Conservation (phyloP, 2,113 vertebrate species). For the Jacana jacana region DNA sequence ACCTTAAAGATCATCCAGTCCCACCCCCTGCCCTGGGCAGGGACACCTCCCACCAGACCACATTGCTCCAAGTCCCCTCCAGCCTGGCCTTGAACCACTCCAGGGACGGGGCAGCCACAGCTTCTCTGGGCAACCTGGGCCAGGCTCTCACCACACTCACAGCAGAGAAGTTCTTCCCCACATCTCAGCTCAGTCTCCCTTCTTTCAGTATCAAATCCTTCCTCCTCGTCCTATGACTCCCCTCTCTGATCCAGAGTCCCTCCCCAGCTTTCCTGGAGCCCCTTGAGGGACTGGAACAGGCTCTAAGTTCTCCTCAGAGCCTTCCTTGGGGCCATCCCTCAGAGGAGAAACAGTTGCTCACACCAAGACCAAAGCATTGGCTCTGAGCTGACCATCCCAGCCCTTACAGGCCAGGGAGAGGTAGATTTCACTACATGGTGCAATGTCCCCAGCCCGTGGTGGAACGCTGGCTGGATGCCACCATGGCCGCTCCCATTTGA, state of each 20-base stretch:
- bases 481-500: conserved; percentile 8
- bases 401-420: background rate
- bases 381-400: background rate
- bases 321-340: background rate
- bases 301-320: background rate
- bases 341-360: background rate
- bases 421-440: accelerated
- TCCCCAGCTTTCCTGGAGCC: background rate
- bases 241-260: background rate
- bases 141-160: background rate
- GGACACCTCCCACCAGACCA: background rate
- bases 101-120: background rate
- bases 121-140: background rate
- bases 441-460: background rate
- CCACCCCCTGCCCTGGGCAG: background rate
- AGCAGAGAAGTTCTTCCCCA: background rate
- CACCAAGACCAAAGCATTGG: accelerated
- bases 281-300: background rate
- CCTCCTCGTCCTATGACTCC: background rate
- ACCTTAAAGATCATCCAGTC: background rate
- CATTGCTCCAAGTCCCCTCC: background rate
- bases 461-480: conserved; percentile 7
- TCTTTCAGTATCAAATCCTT: background rate
- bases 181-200: background rate
- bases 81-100: background rate